These are phyloP conservation scores for Melinaea menophilus DNA, from an alignment of 2,888 invertebrate species.

Conservation along the genomic window DNA sequence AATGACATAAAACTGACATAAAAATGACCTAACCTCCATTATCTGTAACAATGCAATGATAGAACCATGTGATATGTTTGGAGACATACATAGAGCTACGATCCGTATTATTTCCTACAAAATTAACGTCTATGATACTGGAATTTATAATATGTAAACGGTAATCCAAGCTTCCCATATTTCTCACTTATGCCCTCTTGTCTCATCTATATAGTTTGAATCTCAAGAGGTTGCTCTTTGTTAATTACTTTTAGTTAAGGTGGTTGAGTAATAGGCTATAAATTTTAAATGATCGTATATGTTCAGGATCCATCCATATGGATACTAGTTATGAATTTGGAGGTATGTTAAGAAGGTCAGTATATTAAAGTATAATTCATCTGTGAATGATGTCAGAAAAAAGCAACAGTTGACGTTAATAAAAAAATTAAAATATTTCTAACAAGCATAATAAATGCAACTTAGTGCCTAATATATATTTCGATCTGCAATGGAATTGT, in stretches of 20 bases:
- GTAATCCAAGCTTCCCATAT: slow-evolving; percentile 19
- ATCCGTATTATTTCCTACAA: neutral
- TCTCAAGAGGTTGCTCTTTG: slow-evolving; percentile 24
- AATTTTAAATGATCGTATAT: slow-evolving; percentile 24
- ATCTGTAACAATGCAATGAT: too few species aligned
- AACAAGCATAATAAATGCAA: too few species aligned
- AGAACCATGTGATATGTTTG: too few species aligned
- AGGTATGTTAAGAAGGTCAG: neutral
- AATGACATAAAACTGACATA: too few species aligned
- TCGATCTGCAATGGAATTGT: neutral
- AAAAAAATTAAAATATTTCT: too few species aligned
- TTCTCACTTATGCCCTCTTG: slow-evolving; percentile 21
- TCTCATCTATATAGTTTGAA: slow-evolving; percentile 25
- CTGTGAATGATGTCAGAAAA: neutral
- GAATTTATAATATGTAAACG: slow-evolving; percentile 6
- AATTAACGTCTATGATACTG: neutral
- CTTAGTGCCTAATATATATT: too few species aligned
- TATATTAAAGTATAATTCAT: neutral
- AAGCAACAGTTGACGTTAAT: neutral
- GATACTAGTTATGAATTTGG: slow-evolving; percentile 2
- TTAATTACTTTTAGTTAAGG: slow-evolving; percentile 29
- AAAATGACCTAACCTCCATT: too few species aligned
- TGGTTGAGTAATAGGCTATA: slow-evolving; percentile 27
- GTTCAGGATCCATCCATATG: neutral
- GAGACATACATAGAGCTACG: too few species aligned